Conservation (phyloP, 2,113 vertebrate species). For the Ochotona princeps region DNA sequence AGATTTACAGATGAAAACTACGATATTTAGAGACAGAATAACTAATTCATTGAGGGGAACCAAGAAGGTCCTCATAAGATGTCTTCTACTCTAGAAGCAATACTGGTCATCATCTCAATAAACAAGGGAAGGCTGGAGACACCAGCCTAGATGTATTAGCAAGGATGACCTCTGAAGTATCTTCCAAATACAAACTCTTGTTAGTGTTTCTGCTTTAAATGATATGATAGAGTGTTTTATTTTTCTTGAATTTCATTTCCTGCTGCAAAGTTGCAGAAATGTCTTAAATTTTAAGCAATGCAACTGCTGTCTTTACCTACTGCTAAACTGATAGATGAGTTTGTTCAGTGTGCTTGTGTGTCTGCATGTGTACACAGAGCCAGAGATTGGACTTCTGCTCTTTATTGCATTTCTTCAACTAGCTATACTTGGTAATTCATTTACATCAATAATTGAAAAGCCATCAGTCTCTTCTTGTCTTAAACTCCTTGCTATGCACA, state of each 20-base stretch:
- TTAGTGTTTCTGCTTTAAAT: conserved; percentile 7
- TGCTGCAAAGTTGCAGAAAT: conserved; percentile 74
- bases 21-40: not conserved
- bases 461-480: conserved; percentile 80
- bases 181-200: conserved; percentile 54
- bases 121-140: not conserved
- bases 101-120: not conserved
- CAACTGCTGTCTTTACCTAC: conserved; percentile 81
- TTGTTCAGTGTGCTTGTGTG: conserved; percentile 78
- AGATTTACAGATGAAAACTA: not conserved
- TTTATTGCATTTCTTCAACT: conserved; percentile 80
- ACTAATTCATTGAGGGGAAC: not conserved
- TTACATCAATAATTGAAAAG: conserved; percentile 84
- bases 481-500: conserved; percentile 68
- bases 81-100: not conserved
- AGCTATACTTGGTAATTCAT: conserved; percentile 77
- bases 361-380: conserved; percentile 11
- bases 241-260: conserved; percentile 71
- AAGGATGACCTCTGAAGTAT: conserved; percentile 64
- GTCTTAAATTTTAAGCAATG: conserved; percentile 76
- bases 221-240: not conserved
- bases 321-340: conserved; percentile 78
- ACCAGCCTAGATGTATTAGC: not conserved
- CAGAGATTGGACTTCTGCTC: conserved; percentile 80
- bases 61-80: not conserved